Evolutionary conservation across 2,113 vertebrate species (phyloP), one percentile per base, ranked within the genome.

Genomic region (Dolichallabes microphthalmus): DNA sequence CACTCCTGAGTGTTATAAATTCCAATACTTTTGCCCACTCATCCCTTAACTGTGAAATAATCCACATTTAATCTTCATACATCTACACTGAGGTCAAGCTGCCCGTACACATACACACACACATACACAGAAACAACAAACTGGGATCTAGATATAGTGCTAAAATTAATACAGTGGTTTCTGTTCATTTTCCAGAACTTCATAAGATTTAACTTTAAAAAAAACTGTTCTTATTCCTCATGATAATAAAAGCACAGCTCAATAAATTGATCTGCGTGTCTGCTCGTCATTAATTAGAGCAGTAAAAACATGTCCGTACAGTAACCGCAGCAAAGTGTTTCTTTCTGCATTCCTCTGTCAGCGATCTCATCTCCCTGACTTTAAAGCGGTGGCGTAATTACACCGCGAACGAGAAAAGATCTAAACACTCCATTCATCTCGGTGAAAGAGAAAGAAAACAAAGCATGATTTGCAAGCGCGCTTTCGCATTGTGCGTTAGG

Each of bases 281-380:
- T 83, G 27, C 83, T 77, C 50, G n/a, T 84, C 84, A 87, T 87
- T 83, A 85, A 88, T 83, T 87, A 89, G 85, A 81, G 73, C 68
- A 61, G 68, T 83, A 86, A 53, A 87, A 91, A 92, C 86, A 85
- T 89, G 90, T 91, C 83, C 66, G 82, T 53, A 45, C 81, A 81
- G 73, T 88, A 87, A 92, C 80, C 88, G 64, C 90, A 88, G 75
- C 50, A 66, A 82, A 85, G 78, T 83, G 64, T 84, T 82, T 80
- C 61, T 73, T 57, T 63, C 86, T 83, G 82, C 88, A 88, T 88
- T 88, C 83, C 77, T 84, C 74, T 58, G 80, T 82, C 87, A 35
- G 73, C 5, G 27, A 82, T 85, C 58, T 55, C 80, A 80, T 66
- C 63, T 57, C 57, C 71, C 60, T 82, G 83, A 76, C 88, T 86